These are phyloP conservation scores for Thunnus maccoyii DNA, from an alignment of 2,113 vertebrate species.

Conservation along the genomic window DNA sequence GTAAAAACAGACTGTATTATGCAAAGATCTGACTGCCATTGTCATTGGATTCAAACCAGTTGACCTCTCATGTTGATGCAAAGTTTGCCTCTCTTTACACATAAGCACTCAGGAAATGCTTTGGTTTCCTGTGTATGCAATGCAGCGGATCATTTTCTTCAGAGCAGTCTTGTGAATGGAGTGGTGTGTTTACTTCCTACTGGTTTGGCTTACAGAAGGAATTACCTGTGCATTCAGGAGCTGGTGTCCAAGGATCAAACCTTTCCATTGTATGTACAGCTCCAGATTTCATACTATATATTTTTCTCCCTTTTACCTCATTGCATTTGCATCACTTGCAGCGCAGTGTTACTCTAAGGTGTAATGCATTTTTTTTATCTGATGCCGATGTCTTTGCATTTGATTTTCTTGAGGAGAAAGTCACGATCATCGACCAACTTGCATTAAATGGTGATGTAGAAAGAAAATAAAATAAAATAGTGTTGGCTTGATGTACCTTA, in stretches of 20 bases:
- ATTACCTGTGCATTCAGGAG: slow-evolving; percentile 30
- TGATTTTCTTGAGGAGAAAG: neutral
- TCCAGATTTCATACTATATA: slow-evolving; percentile 17
- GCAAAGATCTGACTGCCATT: neutral
- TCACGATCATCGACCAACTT: neutral
- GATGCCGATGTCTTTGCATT: neutral
- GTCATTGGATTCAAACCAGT: neutral
- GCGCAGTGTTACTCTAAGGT: neutral
- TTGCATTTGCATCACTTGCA: neutral
- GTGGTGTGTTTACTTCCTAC: slow-evolving; percentile 13
- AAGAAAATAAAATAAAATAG: no score
- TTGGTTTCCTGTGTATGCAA: slow-evolving; percentile 78
- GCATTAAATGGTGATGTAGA: neutral
- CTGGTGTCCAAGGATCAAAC: slow-evolving; percentile 37
- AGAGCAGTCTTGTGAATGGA: slow-evolving; percentile 55
- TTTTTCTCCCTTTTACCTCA: neutral
- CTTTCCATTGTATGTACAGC: slow-evolving; percentile 55
- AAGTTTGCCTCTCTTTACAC: slow-evolving; percentile 13
- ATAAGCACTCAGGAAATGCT: slow-evolving; percentile 78
- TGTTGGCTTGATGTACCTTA: no score
- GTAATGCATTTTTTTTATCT: neutral
- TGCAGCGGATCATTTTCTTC: slow-evolving; percentile 48
- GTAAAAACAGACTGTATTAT: neutral
- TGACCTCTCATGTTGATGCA: slow-evolving; percentile 29
- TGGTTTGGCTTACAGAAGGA: slow-evolving; percentile 30